Percentiles rank a stretch among this genome's conserved stretches.
Conservation (phyloP, 1,140 invertebrate species). For the Brachionus koreanus region DNA sequence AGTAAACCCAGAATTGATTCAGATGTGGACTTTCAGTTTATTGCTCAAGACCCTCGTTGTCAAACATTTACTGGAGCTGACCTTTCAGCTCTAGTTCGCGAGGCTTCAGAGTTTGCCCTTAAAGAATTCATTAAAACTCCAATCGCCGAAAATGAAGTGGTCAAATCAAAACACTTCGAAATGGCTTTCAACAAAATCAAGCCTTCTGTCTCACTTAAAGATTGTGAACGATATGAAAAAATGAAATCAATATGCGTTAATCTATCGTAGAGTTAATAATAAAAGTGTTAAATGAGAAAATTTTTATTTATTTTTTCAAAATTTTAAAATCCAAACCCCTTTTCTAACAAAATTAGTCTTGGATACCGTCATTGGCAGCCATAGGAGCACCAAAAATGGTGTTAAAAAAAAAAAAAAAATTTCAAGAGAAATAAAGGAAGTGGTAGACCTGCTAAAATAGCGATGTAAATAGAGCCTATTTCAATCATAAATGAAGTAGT, state of each 20-base stretch:
- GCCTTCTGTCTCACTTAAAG: conserved; percentile 72
- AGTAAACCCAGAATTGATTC: conserved; percentile 69
- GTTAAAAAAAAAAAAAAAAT: no score
- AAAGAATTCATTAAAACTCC: conserved; percentile 61
- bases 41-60: conserved; percentile 67
- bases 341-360: no score
- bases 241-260: conserved; percentile 38
- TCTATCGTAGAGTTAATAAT: neutral
- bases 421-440: no score
- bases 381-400: no score
- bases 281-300: neutral
- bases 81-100: conserved; percentile 75
- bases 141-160: conserved; percentile 49
- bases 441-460: no score
- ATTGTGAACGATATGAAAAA: conserved; percentile 42
- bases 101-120: conserved; percentile 73
- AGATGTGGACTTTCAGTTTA: conserved; percentile 71
- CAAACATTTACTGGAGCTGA: conserved; percentile 86
- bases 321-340: no score
- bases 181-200: conserved; percentile 70
- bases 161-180: conserved; percentile 63
- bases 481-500: no score
- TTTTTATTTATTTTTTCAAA: neutral
- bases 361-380: no score
- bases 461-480: no score